Conservation (phyloP, 2,888 invertebrate genomes). For the Tolmerus cingulatus region DNA sequence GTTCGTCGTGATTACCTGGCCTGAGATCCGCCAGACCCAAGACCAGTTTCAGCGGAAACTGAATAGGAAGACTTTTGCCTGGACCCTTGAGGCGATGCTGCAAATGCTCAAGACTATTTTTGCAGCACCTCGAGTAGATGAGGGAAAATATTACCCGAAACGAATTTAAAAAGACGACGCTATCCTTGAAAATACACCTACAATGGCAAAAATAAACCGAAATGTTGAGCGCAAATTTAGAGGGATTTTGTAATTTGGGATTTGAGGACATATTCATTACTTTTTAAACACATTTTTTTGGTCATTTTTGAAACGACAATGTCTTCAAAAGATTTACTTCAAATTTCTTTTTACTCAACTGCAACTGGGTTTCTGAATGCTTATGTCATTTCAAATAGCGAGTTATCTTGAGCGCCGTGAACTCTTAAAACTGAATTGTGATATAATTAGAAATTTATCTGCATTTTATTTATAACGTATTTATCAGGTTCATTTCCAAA, state of each 20-base stretch:
- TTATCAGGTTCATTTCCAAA: no score
- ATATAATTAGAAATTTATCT: no score
- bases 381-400: no score
- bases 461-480: no score
- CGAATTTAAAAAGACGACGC: background rate
- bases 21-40: background rate
- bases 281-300: background rate
- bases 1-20: background rate
- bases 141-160: background rate
- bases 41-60: slow-evolving; percentile 5
- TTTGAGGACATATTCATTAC: background rate
- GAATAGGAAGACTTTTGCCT: background rate
- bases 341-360: background rate
- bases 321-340: background rate
- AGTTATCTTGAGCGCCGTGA: no score
- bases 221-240: background rate
- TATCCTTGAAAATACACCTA: background rate
- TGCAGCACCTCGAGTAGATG: background rate
- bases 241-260: background rate
- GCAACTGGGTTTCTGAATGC: no score
- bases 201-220: background rate
- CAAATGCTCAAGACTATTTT: background rate
- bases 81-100: background rate
- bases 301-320: background rate
- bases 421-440: background rate